Percentiles rank a stretch among this genome's conserved stretches.
Evolutionary conservation across 2,888 invertebrate genomes (phyloP).

Genomic region (Drosophila ezoana): DNA sequence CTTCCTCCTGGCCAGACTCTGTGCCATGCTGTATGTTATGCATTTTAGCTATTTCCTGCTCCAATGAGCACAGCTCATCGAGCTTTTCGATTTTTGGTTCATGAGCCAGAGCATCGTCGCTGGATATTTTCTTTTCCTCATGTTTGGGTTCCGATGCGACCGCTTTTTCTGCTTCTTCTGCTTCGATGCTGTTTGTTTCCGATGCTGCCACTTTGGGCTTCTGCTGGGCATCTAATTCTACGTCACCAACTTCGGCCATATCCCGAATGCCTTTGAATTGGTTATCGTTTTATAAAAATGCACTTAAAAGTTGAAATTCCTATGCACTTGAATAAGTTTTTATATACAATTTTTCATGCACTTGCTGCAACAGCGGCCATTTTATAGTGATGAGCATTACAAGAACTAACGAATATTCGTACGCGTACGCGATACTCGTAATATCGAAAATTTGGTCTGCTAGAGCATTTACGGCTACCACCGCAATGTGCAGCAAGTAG

Average conservation of each 20-base stretch:
- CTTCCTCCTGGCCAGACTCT: slow-evolving; percentile 24
- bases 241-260: slow-evolving; percentile 46
- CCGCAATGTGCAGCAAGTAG: too few species aligned
- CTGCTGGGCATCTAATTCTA: slow-evolving; percentile 19
- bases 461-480: too few species aligned
- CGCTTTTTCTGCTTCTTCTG: slow-evolving; percentile 44
- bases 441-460: not conserved
- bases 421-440: not conserved
- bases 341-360: slow-evolving; percentile 52
- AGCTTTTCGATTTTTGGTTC: slow-evolving; percentile 48
- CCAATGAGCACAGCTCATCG: slow-evolving; percentile 81
- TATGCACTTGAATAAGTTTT: slow-evolving; percentile 20
- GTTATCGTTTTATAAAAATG: slow-evolving; percentile 4
- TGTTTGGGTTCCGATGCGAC: slow-evolving; percentile 43
- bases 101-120: not conserved
- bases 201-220: slow-evolving; percentile 1
- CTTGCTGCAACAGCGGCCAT: slow-evolving; percentile 64
- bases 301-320: slow-evolving; percentile 23
- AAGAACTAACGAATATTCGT: slow-evolving; percentile 3
- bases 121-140: slow-evolving; percentile 28
- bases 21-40: slow-evolving; percentile 62
- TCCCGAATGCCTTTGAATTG: slow-evolving; percentile 12
- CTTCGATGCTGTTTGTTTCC: slow-evolving; percentile 36
- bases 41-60: slow-evolving; percentile 83
- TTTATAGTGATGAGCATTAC: slow-evolving; percentile 58